Percentiles rank a stretch among this genome's conserved stretches.
phyloP scores from a whole-genome alignment of 2,113 vertebrate genomes.

The Sprattus sprattus region DNA sequence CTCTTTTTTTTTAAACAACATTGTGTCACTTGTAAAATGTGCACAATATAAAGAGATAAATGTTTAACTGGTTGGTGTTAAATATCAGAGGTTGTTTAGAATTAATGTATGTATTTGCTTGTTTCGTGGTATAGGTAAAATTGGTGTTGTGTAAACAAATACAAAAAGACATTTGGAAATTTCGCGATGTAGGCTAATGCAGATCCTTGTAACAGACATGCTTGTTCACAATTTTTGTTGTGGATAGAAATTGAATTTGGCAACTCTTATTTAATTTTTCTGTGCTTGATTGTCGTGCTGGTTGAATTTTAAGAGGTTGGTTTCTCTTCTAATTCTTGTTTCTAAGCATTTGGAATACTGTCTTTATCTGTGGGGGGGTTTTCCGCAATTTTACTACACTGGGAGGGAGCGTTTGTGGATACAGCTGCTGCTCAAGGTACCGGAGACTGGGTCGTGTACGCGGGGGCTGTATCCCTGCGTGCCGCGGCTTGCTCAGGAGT shows the following conservation, averaged over 20 bases:
- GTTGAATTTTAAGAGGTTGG: neutral
- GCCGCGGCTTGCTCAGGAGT: constrained; percentile 22
- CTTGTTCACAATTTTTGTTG: neutral
- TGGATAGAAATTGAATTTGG: neutral
- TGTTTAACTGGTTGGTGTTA: neutral
- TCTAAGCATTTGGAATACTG: too few species aligned
- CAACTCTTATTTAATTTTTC: neutral
- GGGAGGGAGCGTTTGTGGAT: neutral
- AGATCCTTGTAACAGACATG: neutral
- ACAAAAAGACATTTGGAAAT: neutral
- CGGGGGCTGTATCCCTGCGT: neutral
- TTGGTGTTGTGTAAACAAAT: neutral
- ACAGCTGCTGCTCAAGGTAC: neutral
- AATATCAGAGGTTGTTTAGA: constrained; percentile 5
- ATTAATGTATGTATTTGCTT: neutral
- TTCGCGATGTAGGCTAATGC: neutral
- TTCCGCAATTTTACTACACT: neutral
- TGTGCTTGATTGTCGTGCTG: neutral
- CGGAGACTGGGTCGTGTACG: neutral
- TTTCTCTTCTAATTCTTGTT: neutral
- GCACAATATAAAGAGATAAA: constrained; percentile 19
- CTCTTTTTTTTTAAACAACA: constrained; percentile 22
- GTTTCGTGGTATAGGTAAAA: neutral
- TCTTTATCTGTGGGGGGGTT: too few species aligned
- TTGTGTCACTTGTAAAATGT: constrained; percentile 32